Conservation (phyloP, 53 echinoderm and acorn worm species). For the Astropecten irregularis region DNA sequence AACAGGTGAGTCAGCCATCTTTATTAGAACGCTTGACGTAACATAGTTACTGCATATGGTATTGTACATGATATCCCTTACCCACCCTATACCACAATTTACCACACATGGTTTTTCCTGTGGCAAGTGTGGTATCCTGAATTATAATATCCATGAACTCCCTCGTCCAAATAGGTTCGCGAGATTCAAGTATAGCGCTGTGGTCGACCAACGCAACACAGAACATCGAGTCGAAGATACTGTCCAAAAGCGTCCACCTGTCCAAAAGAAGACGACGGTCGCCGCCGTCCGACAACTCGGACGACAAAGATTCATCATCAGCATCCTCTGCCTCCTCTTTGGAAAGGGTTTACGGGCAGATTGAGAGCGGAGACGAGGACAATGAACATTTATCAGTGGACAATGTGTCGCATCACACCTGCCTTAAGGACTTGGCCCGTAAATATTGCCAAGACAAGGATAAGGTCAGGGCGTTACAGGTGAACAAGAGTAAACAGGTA, state of each 20-base stretch:
- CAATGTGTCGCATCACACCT: constrained; percentile 30
- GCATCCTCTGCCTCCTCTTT: too few relatives aligned
- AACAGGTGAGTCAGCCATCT: constrained; percentile 94
- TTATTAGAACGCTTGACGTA: too few relatives aligned
- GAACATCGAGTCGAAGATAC: constrained; percentile 1
- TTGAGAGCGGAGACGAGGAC: not conserved
- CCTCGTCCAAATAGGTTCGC: too few relatives aligned
- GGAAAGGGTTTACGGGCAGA: not conserved
- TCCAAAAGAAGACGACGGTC: constrained; percentile 7
- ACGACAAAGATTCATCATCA: constrained; percentile 30
- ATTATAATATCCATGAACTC: too few relatives aligned
- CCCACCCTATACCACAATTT: too few relatives aligned
- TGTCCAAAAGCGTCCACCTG: constrained; percentile 63
- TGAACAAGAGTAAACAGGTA: constrained; percentile 80
- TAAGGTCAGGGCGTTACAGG: constrained; percentile 91
- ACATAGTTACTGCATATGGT: too few relatives aligned
- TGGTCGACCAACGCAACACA: constrained; percentile 72
- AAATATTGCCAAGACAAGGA: constrained; percentile 62
- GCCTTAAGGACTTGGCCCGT: constrained; percentile 37
- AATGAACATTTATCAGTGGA: constrained; percentile 16
- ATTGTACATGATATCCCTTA: too few relatives aligned
- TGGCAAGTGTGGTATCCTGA: too few relatives aligned
- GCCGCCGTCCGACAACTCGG: not conserved
- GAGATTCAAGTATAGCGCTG: constrained; percentile 82
- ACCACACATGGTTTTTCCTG: too few relatives aligned